These are phyloP conservation scores for Salvelinus sp. DNA, from an alignment of 2,113 vertebrate species.

Conservation along the genomic window DNA sequence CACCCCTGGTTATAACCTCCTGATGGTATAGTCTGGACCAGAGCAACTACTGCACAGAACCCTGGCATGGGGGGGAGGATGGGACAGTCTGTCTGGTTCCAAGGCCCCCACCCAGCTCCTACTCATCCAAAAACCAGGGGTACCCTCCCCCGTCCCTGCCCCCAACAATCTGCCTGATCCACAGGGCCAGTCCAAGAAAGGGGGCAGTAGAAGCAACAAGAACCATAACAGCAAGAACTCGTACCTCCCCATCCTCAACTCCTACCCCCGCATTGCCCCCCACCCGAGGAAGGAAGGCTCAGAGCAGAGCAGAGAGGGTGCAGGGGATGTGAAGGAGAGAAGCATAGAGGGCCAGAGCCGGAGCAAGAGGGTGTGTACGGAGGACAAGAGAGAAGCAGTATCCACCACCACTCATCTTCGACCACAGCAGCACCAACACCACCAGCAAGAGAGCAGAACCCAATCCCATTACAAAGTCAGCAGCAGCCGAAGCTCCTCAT, in stretches of 20 bases:
- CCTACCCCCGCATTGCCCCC: slow-evolving; percentile 71
- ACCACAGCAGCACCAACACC: slow-evolving; percentile 31
- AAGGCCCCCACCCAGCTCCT: slow-evolving; percentile 57
- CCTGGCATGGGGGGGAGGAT: slow-evolving; percentile 57
- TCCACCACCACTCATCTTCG: slow-evolving; percentile 44
- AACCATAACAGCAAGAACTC: slow-evolving; percentile 43
- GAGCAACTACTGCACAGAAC: slow-evolving; percentile 56
- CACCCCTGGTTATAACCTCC: slow-evolving; percentile 42
- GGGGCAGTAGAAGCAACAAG: slow-evolving; percentile 2
- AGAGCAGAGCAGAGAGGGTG: slow-evolving; percentile 25
- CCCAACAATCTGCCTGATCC: slow-evolving; percentile 7
- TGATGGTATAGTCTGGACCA: slow-evolving; percentile 42
- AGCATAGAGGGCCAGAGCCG: slow-evolving; percentile 52
- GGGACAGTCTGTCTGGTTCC: slow-evolving; percentile 29
- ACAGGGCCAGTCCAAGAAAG: slow-evolving; percentile 39
- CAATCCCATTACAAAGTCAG: slow-evolving; percentile 22
- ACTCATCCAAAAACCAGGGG: slow-evolving; percentile 59
- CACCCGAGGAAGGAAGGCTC: slow-evolving; percentile 60
- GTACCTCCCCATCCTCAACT: slow-evolving; percentile 71
- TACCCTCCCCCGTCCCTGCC: slow-evolving; percentile 10
- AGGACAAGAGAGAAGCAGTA: slow-evolving; percentile 50
- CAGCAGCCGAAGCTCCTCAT: slow-evolving; percentile 3
- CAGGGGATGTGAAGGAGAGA: slow-evolving; percentile 22
- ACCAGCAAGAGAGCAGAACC: slow-evolving; percentile 34
- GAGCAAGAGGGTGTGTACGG: slow-evolving; percentile 67